These are phyloP conservation scores for Augiades crinisus DNA, from an alignment of 2,888 invertebrate species.

Conservation along the genomic window DNA sequence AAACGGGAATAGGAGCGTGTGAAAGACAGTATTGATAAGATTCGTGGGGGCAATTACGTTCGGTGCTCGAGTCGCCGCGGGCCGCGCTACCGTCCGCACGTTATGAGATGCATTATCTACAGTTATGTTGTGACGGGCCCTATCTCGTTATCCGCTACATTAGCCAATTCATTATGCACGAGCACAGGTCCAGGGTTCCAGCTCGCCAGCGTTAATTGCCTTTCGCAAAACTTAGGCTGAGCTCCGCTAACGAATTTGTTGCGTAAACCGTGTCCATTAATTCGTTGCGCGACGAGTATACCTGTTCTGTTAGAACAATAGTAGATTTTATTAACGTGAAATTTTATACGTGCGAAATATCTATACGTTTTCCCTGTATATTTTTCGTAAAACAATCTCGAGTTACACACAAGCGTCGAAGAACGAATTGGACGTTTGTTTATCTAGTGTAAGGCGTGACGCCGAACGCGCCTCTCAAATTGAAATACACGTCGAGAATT, in stretches of 20 bases:
- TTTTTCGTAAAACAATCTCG: conserved; percentile 5
- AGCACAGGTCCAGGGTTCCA: conserved; percentile 39
- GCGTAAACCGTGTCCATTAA: conserved; percentile 38
- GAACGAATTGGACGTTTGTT: conserved; percentile 48
- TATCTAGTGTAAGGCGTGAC: conserved; percentile 55
- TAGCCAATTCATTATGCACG: conserved; percentile 51
- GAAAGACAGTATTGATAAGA: conserved; percentile 61
- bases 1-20: conserved; percentile 59
- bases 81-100: conserved; percentile 57
- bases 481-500: conserved; percentile 56
- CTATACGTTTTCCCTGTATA: conserved; percentile 18
- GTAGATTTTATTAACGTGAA: conserved; percentile 42
- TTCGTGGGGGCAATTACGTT: conserved; percentile 59
- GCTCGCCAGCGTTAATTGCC: conserved; percentile 53
- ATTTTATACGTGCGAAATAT: conserved; percentile 32
- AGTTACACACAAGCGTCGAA: conserved; percentile 33
- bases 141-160: conserved; percentile 53
- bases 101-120: conserved; percentile 66
- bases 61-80: conserved; percentile 45
- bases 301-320: conserved; percentile 53
- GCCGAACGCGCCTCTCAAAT: conserved; percentile 51
- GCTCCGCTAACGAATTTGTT: conserved; percentile 45
- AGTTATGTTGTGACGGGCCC: conserved; percentile 68
- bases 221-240: conserved; percentile 53
- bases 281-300: conserved; percentile 47